Base-by-base conservation (phyloP, 2,888 invertebrate species). In the Catotricha subobsoleta region DNA sequence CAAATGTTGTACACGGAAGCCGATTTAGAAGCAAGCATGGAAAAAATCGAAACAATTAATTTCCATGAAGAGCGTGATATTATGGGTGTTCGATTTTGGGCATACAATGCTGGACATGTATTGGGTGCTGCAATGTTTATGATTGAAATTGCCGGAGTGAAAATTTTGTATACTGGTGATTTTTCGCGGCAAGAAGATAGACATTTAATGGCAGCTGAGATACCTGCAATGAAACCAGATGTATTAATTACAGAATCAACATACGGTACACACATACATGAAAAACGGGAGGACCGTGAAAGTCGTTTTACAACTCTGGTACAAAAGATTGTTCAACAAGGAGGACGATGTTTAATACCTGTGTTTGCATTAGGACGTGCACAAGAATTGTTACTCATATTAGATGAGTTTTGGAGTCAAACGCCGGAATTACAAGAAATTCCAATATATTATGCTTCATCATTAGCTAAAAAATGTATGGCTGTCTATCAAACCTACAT, bases 401-500 rank as follows among this genome's bases (percentile, higher is more conserved):
- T 87, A 71, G 98, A 98, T 64, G 98, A 98, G 60, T 99, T 82
- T 65, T 99, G 98, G 98, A 80, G 87, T 23, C 79, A 86, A 43
- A 97, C 94, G 66, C 91, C 92, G 0, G 92, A 95, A 62, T 67
- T 99, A 9, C 97, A 98, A 51, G 95, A 97, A 61, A 87, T 97
- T 52, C 98, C 98, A 0, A 95, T 99, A 50, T 98, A 99, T 67
- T 98, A 99, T 67, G 98, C 98, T 9, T 97, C 95, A 0, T 94
- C 97, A 0, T 67, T 99, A 46, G 98, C 98, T 36, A 98, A 98
- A 66, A 98, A 98, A 61, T 99, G 98, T 58, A 99, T 99, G 97
- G 87, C 94, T 43, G 98, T 99, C 1, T 99, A 99, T 67, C 98
- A 99, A 66, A 98, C 98, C 0, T 99, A 95, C 61, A 82, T 98